phyloP scores from a whole-genome alignment of 2,113 vertebrate species.

The Naja naja region DNA sequence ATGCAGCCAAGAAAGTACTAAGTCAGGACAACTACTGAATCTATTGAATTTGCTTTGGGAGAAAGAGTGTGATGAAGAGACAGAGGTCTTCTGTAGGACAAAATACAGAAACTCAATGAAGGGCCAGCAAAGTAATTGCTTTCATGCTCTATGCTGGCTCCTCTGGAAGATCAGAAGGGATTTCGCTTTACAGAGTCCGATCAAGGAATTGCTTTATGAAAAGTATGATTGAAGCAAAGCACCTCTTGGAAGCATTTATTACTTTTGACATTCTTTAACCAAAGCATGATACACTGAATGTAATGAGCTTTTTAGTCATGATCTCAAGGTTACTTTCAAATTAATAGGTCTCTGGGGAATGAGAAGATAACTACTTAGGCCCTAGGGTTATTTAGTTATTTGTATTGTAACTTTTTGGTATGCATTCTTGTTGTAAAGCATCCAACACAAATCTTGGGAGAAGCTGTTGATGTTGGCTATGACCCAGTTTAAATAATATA shows the following conservation, averaged over 20 bases:
- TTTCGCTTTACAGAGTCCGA: background rate
- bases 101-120: background rate
- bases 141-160: background rate
- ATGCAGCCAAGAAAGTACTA: background rate
- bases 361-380: background rate
- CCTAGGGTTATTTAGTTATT: background rate
- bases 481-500: constrained; percentile 52
- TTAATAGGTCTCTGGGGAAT: constrained; percentile 16
- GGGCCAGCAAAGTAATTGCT: background rate
- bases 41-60: background rate
- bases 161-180: background rate
- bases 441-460: constrained; percentile 48
- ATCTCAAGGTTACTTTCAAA: constrained; percentile 15
- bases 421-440: constrained; percentile 22
- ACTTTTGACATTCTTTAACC: background rate
- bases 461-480: constrained; percentile 54
- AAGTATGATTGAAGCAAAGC: background rate
- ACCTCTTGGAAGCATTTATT: background rate
- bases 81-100: background rate
- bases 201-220: background rate
- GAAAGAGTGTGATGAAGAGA: background rate
- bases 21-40: background rate
- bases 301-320: background rate
- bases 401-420: background rate
- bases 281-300: constrained; percentile 23